Base-by-base conservation (phyloP, 2,113 vertebrate species). In the Scartelaos histophorus region DNA sequence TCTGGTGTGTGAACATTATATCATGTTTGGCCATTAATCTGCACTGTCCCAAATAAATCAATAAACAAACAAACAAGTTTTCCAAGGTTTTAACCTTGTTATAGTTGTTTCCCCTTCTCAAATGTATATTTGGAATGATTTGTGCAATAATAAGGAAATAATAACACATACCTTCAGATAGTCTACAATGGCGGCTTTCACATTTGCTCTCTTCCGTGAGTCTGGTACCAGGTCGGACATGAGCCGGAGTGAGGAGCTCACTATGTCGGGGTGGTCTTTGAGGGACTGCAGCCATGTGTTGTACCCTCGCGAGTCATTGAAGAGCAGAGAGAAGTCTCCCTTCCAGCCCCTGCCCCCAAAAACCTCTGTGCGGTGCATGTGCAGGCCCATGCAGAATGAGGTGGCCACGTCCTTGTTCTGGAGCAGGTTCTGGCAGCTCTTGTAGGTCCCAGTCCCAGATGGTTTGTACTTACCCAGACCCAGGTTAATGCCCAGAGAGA, bases 281-380 rank as follows among this genome's bases (percentile, higher is more conserved):
- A 89, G 73, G 0, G 54, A 74, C 0, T 3, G 46, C 64, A 87
- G 24, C 89, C 86, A 91, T 0, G 11, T 74, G 0, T 0, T 2
- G 58, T 53, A 91, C 13, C 58, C 70, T 2, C 3, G 0, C 0
- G 74, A 78, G 61, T 81, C 70, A 13, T 83, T 66, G 13, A 15
- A 38, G 6, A 69, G 22, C 25, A 89, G 62, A 17, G 74, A 81
- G 70, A 91, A 78, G 65, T 87, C 75, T 5, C 73, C 78, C 9
- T 19, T 1, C 69, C 79, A 79, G 5, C 24, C 67, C 0, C 0
- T n/a, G 9, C 88, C 89, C 24, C 87, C 88, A 4, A 16, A 17
- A 38, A 87, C 61, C 19, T 79, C 69, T 5, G 69, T 17, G 38
- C 0, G 47, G 35, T 84, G 81, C 17, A 82, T 54, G 19, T 76